A percentile compares a stretch with the other conserved stretches of the same genome.
Evolutionary conservation across 2,888 invertebrate species (phyloP).

Genomic region (Mythimna pallens): DNA sequence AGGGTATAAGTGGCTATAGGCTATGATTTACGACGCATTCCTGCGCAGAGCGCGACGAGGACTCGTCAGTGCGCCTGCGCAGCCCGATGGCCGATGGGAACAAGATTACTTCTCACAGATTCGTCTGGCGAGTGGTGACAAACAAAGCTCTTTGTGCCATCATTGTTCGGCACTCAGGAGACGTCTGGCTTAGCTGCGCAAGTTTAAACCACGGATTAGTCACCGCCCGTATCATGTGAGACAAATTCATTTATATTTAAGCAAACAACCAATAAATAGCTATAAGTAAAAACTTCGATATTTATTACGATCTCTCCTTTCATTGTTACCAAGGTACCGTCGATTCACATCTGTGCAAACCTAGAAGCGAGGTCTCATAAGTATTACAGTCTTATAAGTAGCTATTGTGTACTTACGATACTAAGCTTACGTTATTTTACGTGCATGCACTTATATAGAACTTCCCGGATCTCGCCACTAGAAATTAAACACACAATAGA

Average conservation of each 20-base stretch:
- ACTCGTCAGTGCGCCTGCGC: slow-evolving; percentile 74
- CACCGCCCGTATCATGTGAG: slow-evolving; percentile 50
- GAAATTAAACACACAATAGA: slow-evolving; percentile 41
- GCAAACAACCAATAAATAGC: slow-evolving; percentile 38
- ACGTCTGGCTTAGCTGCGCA: slow-evolving; percentile 52
- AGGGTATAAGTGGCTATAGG: slow-evolving; percentile 62
- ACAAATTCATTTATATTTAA: slow-evolving; percentile 45
- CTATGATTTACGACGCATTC: slow-evolving; percentile 87
- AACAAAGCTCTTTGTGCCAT: slow-evolving; percentile 78
- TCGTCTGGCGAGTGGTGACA: slow-evolving; percentile 80
- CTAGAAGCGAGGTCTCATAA: slow-evolving; percentile 25
- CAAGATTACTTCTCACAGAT: slow-evolving; percentile 82
- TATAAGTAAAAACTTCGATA: slow-evolving; percentile 19
- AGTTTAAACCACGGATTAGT: slow-evolving; percentile 68
- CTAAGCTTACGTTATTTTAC: slow-evolving; percentile 59
- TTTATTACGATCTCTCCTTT: slow-evolving; percentile 43
- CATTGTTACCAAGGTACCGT: slow-evolving; percentile 24
- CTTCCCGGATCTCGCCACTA: slow-evolving; percentile 51
- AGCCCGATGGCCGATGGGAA: slow-evolving; percentile 80
- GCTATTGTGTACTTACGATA: slow-evolving; percentile 28
- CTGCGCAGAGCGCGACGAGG: slow-evolving; percentile 75
- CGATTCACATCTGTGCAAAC: slow-evolving; percentile 63
- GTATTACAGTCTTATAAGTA: slow-evolving; percentile 20
- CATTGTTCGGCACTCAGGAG: slow-evolving; percentile 73
- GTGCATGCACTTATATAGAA: slow-evolving; percentile 57